phyloP scores from a whole-genome alignment of 2,797 vertebrate genomes.

The Danio jaintianensis region DNA sequence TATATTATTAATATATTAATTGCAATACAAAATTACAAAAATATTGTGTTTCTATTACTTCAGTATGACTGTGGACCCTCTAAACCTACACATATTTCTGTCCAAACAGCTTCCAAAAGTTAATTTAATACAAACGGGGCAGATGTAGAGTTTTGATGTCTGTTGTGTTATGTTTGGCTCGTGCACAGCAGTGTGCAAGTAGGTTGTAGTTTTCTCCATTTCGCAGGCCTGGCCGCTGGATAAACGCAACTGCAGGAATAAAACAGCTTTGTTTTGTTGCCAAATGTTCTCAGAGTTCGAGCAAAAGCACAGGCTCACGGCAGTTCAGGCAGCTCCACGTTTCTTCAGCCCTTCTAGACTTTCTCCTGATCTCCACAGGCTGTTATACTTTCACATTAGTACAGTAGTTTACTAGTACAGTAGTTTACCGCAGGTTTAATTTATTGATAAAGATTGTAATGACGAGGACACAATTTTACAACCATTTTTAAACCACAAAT shows the following conservation, averaged over 20 bases:
- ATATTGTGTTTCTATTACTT: too few species aligned
- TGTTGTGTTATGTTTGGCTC: background rate
- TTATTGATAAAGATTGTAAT: background rate
- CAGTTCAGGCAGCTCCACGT: background rate
- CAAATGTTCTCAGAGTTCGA: background rate
- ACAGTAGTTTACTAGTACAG: background rate
- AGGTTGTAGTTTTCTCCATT: background rate
- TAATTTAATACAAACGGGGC: background rate
- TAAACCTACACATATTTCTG: too few species aligned
- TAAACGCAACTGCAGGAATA: conserved; percentile 16
- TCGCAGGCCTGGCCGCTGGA: background rate
- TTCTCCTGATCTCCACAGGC: background rate
- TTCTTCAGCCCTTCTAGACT: background rate
- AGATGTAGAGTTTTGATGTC: background rate
- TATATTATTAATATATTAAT: too few species aligned
- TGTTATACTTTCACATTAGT: background rate
- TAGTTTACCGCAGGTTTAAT: background rate
- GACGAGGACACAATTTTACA: background rate
- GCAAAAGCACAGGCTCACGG: background rate
- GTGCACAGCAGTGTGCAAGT: background rate
- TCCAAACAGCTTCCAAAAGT: too few species aligned
- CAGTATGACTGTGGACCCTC: too few species aligned
- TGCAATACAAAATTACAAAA: too few species aligned
- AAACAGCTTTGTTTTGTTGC: conserved; percentile 10
- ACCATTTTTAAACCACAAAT: background rate